Evolutionary conservation across 2,113 vertebrate species (phyloP).

Genomic region (Columbina picui): DNA sequence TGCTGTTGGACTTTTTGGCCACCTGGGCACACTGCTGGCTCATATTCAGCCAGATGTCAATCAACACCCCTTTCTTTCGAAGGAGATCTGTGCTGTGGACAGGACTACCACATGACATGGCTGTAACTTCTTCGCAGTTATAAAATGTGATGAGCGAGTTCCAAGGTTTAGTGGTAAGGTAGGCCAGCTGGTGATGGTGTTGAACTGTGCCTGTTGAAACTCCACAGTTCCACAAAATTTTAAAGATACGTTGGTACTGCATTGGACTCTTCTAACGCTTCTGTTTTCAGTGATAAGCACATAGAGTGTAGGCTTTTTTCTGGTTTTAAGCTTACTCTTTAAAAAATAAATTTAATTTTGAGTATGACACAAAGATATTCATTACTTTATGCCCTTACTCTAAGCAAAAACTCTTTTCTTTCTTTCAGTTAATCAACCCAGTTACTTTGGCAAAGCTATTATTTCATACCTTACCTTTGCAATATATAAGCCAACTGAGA

Average conservation of each 20-base stretch:
- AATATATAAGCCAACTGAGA: not conserved
- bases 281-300: not conserved
- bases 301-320: not conserved
- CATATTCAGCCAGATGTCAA: no score
- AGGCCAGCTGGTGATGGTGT: not conserved
- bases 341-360: not conserved
- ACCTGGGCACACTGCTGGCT: no score
- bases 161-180: not conserved
- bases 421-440: not conserved
- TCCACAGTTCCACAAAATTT: not conserved
- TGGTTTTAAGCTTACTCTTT: not conserved
- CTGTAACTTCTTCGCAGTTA: not conserved
- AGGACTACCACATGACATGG: not conserved
- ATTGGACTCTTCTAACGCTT: not conserved
- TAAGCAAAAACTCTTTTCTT: not conserved
- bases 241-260: not conserved
- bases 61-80: not conserved
- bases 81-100: not conserved
- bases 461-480: not conserved
- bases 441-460: not conserved
- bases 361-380: not conserved
- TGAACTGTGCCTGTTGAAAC: not conserved
- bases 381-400: not conserved
- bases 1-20: no score
- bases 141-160: not conserved